Conservation (phyloP, 2,888 invertebrate genomes). For the Drosophila subquinaria region DNA sequence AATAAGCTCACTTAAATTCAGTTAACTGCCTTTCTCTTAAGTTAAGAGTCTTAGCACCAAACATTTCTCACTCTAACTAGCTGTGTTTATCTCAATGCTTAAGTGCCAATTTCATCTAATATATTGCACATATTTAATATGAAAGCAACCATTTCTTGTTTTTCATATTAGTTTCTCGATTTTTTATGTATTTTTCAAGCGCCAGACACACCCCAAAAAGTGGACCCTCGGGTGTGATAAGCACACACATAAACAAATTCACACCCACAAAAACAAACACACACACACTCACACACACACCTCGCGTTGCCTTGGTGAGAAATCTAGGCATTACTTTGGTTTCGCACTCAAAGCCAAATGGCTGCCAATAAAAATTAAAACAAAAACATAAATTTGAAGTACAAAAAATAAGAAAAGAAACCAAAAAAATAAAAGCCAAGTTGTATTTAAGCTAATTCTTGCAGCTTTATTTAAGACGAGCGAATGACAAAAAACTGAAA, state of each 20-base stretch:
- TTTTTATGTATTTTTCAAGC: conserved; percentile 36
- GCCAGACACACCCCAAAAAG: conserved; percentile 20
- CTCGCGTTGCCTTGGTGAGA: conserved; percentile 29
- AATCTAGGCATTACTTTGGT: conserved; percentile 41
- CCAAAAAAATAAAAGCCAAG: conserved; percentile 28
- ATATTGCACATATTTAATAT: conserved; percentile 15
- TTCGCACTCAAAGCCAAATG: conserved; percentile 44
- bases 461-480: conserved; percentile 53
- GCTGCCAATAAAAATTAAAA: conserved; percentile 63
- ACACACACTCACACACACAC: conserved; percentile 1
- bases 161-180: conserved; percentile 20
- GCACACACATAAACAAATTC: conserved; percentile 47
- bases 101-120: conserved; percentile 20
- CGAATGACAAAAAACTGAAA: conserved; percentile 42
- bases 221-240: conserved; percentile 59
- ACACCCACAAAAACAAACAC: conserved; percentile 27
- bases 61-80: neutral
- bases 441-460: conserved; percentile 66
- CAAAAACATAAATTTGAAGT: conserved; percentile 55
- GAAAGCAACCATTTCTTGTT: conserved; percentile 1
- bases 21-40: neutral
- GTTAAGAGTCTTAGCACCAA: too few species aligned
- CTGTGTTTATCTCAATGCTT: neutral
- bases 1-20: neutral
- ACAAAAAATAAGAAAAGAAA: conserved; percentile 28